Base-by-base conservation (phyloP, 2,113 vertebrate species). In the Sylvia atricapilla region DNA sequence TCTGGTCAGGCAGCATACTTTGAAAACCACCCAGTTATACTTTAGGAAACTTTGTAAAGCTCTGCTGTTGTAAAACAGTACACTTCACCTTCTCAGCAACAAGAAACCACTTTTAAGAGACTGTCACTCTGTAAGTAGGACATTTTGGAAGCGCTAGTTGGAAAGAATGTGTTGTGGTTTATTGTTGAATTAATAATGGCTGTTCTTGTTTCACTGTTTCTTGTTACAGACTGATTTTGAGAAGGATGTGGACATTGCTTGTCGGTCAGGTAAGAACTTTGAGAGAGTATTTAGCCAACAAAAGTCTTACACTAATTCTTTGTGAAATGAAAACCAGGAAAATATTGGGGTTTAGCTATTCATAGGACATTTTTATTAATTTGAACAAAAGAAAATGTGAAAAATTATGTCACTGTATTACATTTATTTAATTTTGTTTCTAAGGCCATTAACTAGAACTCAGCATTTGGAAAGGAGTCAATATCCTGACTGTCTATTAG, bases 221-320 rank as follows among this genome's bases (percentile, higher is more conserved):
- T 96, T 97, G 44, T 97, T 97, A 97, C 99, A 99, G 99, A 99
- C 99, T 93, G 99, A 99, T 98, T 99, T 99, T 97, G 99, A 99
- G 98, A 99, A 99, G 97, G 99, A 99, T 20, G 99, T 99, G 97
- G 99, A 99, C 98, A 99, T 99, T 96, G 99, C 99, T 96, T 99
- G 99, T 97, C 98, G 99, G 96, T 99, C 99, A 98, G 99, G 99
- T 99, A 99, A 98, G 98, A 93, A 55, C 76, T 43, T 1, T 74
- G 70, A 25, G 30, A 82, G 63, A 79, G 43, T 73, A 70, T 90
- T 81, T 84, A 81, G 64, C 58, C 63, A 80, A 43, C 27, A 83
- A 79, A 94, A 75, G 41, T 30, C 21, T 62, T 59, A 9, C 60
- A 18, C 1, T 6, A 81, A 31, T 44, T 70, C 13, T 47, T 62